These are phyloP conservation scores for Arrhamphus sclerolepis DNA, from an alignment of 2,797 vertebrate species.

Conservation along the genomic window DNA sequence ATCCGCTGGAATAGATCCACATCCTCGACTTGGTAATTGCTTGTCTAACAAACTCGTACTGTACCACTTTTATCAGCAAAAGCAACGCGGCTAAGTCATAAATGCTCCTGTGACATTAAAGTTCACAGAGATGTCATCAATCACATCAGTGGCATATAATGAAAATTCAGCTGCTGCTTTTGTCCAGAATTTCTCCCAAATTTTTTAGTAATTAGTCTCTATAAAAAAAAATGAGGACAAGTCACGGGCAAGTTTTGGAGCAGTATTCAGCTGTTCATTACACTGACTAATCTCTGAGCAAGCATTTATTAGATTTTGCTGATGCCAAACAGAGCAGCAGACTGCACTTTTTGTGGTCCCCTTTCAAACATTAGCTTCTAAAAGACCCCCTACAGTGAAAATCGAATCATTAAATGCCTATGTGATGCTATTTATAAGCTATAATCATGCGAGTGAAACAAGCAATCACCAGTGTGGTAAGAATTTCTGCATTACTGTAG, in stretches of 20 bases:
- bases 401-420: not conserved
- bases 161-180: conserved; percentile 54
- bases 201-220: conserved; percentile 59
- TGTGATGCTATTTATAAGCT: not conserved
- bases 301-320: conserved; percentile 57
- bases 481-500: not conserved
- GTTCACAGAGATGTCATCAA: conserved; percentile 59
- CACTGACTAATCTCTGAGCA: conserved; percentile 54
- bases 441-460: conserved; percentile 1
- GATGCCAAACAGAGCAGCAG: conserved; percentile 41
- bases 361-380: conserved; percentile 12
- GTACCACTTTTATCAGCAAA: conserved; percentile 63
- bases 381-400: not conserved
- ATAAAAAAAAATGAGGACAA: conserved; percentile 57
- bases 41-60: conserved; percentile 56
- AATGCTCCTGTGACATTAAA: conserved; percentile 51
- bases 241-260: conserved; percentile 39
- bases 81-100: conserved; percentile 37
- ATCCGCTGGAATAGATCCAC: conserved; percentile 59
- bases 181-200: conserved; percentile 58
- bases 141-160: conserved; percentile 60
- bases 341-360: conserved; percentile 27
- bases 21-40: conserved; percentile 60
- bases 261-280: conserved; percentile 54
- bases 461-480: not conserved